phyloP scores from a whole-genome alignment of 2,888 invertebrate genomes.

The Crioceris asparagi region DNA sequence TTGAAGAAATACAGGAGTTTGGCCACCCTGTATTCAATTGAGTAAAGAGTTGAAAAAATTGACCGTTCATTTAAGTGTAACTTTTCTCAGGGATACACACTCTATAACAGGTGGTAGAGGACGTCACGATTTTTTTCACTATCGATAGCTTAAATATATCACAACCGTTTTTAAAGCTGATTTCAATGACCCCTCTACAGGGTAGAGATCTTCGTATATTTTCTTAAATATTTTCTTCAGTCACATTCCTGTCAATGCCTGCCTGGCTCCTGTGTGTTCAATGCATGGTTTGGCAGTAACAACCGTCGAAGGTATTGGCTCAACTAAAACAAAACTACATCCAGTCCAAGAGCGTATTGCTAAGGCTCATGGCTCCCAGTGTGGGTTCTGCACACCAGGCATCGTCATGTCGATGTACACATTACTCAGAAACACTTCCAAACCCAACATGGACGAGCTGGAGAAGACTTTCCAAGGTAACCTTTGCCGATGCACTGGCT shows the following conservation, averaged over 20 bases:
- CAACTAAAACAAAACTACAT: slow-evolving; percentile 48
- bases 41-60: no score
- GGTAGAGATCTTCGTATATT: no score
- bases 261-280: slow-evolving; percentile 63
- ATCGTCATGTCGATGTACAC: slow-evolving; percentile 67
- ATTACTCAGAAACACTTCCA: slow-evolving; percentile 34
- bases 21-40: no score
- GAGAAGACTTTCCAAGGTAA: slow-evolving; percentile 61
- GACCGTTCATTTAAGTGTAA: no score
- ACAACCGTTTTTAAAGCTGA: no score
- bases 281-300: slow-evolving; percentile 52
- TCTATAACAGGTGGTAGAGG: no score
- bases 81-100: no score
- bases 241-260: slow-evolving; percentile 77
- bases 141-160: no score
- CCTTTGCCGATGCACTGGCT: slow-evolving; percentile 87
- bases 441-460: slow-evolving; percentile 56
- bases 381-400: slow-evolving; percentile 58
- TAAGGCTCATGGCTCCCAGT: slow-evolving; percentile 26
- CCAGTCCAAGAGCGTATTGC: slow-evolving; percentile 50
- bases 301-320: slow-evolving; percentile 58
- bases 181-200: no score
- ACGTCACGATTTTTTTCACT: no score
- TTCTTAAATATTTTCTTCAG: slow-evolving; percentile 33
- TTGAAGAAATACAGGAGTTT: no score